Evolutionary conservation across 1,140 invertebrate genomes (phyloP), one percentile per base, ranked within the genome.

Genomic region (Drosophila azteca): DNA sequence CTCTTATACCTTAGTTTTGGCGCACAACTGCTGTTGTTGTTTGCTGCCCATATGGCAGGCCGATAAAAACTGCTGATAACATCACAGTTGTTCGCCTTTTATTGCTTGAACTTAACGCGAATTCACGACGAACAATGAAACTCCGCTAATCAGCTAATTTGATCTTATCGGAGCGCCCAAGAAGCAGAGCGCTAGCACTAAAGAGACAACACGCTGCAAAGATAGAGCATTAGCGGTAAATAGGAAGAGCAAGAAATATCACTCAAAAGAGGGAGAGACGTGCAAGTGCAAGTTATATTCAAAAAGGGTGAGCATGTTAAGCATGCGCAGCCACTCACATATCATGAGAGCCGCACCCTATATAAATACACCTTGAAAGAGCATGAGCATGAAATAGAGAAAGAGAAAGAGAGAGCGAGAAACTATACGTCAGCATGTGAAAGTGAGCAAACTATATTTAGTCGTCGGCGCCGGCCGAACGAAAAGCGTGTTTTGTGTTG

Each of bases 381-480:
- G 15, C 8, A 24, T 6, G 22, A 35, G n/a, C 9, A 9, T 7
- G 8, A n/a, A n/a, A 3, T 2, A 72, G 44, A 41, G 13, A 6
- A n/a, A 20, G 17, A 3, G 3, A 72, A 39, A 41, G 13, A 6
- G 22, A 9, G 45, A 44, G 31, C 11, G 45, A 15, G 51, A 8
- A 20, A 11, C 31, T 15, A 35, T 35, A 9, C 15, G 35, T 22
- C 29, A 53, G 44, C 20, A 50, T 44, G 57, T 50, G 31, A 43
- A 72, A 71, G 39, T 48, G 26, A 26, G 24, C 29, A 64, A 45
- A 65, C 9, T 8, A 5, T 5, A 41, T 39, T 74, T 66, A 87
- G 81, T 87, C 49, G 68, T 41, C 39, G 11, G 54, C 24, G 68
- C 45, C 29, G 11, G 54, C 24, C 60, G 50, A 61, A 46, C 63